phyloP scores from a whole-genome alignment of 1,140 invertebrate species.

The Xylocopa sonorina region DNA sequence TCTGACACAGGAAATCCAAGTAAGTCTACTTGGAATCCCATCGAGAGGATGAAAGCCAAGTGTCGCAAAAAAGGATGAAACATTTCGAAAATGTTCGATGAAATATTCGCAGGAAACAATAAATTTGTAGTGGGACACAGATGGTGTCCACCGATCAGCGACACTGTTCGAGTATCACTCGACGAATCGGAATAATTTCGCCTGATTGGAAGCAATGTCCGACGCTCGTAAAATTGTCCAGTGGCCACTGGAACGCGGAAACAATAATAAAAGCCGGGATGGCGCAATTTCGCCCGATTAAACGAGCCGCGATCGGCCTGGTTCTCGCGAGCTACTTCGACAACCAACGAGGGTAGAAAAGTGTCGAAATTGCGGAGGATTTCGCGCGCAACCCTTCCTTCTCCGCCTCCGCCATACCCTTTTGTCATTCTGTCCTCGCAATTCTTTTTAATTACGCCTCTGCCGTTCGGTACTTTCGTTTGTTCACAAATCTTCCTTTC shows the following conservation, averaged over 20 bases:
- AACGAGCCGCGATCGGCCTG: slow-evolving; percentile 21
- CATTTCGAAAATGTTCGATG: too few relatives aligned
- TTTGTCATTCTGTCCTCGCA: background rate
- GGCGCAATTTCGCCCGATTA: slow-evolving; percentile 28
- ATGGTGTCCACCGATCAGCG: too few relatives aligned
- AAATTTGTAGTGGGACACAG: background rate
- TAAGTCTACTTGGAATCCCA: too few relatives aligned
- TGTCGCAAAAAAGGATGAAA: background rate
- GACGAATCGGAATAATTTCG: slow-evolving; percentile 46
- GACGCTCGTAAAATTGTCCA: slow-evolving; percentile 22
- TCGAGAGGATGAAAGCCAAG: too few relatives aligned
- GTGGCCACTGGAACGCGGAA: background rate
- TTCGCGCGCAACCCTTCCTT: background rate
- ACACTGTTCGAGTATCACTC: background rate
- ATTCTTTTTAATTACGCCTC: background rate
- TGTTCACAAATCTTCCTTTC: too few relatives aligned
- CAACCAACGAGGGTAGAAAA: background rate
- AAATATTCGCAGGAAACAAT: background rate
- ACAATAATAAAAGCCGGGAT: background rate
- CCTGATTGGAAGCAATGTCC: slow-evolving; percentile 38
- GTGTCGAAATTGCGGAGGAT: background rate
- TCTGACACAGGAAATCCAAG: too few relatives aligned
- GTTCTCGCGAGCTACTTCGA: slow-evolving; percentile 1
- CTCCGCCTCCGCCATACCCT: background rate
- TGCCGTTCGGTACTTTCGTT: too few relatives aligned